Conservation (phyloP, 1,140 invertebrate genomes). For the Fopius arisanus region DNA sequence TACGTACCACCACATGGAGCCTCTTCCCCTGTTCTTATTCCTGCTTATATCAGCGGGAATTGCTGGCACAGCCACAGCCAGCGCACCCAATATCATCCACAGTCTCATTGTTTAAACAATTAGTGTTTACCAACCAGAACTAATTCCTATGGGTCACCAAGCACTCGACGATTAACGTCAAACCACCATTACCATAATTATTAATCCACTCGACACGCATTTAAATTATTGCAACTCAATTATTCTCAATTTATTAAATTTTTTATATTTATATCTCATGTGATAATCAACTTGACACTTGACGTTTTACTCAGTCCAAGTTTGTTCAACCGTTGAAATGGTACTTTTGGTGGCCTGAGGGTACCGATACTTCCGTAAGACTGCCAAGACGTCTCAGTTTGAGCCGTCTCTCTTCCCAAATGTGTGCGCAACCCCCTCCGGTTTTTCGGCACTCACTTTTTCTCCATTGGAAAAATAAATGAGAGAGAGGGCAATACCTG, state of each 20-base stretch:
- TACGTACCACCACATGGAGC: conserved; percentile 70
- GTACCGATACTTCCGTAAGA: conserved; percentile 34
- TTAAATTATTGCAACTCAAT: background rate
- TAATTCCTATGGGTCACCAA: background rate
- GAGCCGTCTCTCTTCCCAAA: conserved; percentile 13
- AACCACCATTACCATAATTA: conserved; percentile 15
- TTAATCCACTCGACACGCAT: background rate
- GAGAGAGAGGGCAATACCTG: conserved; percentile 1
- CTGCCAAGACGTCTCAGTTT: conserved; percentile 23
- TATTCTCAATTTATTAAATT: too few relatives aligned
- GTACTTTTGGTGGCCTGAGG: conserved; percentile 21
- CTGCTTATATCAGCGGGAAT: conserved; percentile 54
- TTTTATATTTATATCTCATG: background rate
- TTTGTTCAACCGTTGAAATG: background rate
- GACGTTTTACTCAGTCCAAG: background rate
- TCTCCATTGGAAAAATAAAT: conserved; percentile 29
- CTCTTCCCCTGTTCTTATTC: conserved; percentile 66
- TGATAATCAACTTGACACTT: background rate
- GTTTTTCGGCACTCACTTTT: conserved; percentile 22
- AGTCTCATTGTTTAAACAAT: conserved; percentile 49
- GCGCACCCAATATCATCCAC: conserved; percentile 53
- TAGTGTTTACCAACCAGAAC: background rate
- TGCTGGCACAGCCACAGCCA: conserved; percentile 49
- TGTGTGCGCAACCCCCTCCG: conserved; percentile 23
- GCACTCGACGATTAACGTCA: conserved; percentile 5